phyloP scores from a whole-genome alignment of 2,113 vertebrate species.

The Ardeotis arabs region DNA sequence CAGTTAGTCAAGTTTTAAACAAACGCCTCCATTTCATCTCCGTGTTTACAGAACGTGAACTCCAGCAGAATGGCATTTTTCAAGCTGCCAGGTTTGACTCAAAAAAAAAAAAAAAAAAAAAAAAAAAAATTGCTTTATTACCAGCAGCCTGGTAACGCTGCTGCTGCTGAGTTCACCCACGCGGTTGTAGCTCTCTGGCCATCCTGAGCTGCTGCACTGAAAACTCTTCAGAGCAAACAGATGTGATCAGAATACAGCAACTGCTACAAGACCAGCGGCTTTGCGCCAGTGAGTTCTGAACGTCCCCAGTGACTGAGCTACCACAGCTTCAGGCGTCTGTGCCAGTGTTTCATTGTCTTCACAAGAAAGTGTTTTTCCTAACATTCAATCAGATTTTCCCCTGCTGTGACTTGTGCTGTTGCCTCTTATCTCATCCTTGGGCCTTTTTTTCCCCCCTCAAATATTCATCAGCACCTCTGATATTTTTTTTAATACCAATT shows the following conservation, averaged over 20 bases:
- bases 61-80: neutral
- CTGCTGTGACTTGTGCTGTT: neutral
- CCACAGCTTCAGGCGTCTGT: neutral
- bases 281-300: neutral
- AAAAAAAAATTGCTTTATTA: neutral
- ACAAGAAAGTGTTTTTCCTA: neutral
- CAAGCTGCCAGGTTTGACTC: neutral
- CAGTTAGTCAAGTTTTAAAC: neutral
- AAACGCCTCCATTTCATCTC: neutral
- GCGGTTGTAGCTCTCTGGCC: fast-evolving
- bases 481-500: neutral
- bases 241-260: neutral
- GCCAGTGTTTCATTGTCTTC: neutral
- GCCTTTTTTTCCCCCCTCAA: neutral
- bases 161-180: neutral
- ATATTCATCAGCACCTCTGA: neutral
- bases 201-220: too few species aligned
- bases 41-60: neutral
- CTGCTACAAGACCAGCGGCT: neutral
- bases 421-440: neutral
- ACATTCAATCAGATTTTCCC: neutral
- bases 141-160: neutral
- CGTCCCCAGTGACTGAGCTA: too few species aligned
- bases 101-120: fast-evolving
- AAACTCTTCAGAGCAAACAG: neutral